Base-by-base conservation (phyloP, 1,140 invertebrate genomes). In the Drosophila ficusphila region DNA sequence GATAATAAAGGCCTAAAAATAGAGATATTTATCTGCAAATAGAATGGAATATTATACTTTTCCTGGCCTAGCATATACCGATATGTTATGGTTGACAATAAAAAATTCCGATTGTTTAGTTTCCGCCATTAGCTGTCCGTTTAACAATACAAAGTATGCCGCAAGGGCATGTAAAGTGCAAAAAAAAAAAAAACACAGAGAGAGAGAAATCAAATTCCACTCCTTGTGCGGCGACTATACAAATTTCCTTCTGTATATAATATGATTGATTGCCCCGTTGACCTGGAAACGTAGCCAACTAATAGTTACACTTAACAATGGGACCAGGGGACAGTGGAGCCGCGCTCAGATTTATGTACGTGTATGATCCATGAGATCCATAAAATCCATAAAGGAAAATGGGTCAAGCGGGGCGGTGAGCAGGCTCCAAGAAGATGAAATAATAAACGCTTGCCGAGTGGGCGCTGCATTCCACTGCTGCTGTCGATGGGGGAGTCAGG, bases 221-320 rank as follows among this genome's bases (percentile, higher is more conserved):
- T 65, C 58, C 60, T 67, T 52, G 39, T 72, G 56, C 73, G 60
- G 54, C 44, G 34, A 19, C 51, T 77, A 85, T 88, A 86, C 82
- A 86, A 86, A 86, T 88, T 88, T 88, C 61, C 68, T 78, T 77
- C 61, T 77, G 73, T 72, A 88, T 78, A 79, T 78, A 82, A 88
- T 78, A 88, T 88, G 82, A 88, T 88, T 88, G 82, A 88, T 88
- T 88, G 82, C 82, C 74, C 82, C 69, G 77, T 88, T 88, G 82
- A 88, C 82, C 82, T 88, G 82, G 61, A 88, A 88, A 88, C 74
- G 83, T 65, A 65, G 49, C 72, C 41, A 86, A 88, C 82, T 88
- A 88, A 88, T 88, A 88, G 82, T 88, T 82, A 88, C 82, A 88
- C 82, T 75, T 77, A 86, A 86, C 82, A 88, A 86, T 70, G 52